phyloP scores from a whole-genome alignment of 2,113 vertebrate species.

The Semicossyphus pulcher region DNA sequence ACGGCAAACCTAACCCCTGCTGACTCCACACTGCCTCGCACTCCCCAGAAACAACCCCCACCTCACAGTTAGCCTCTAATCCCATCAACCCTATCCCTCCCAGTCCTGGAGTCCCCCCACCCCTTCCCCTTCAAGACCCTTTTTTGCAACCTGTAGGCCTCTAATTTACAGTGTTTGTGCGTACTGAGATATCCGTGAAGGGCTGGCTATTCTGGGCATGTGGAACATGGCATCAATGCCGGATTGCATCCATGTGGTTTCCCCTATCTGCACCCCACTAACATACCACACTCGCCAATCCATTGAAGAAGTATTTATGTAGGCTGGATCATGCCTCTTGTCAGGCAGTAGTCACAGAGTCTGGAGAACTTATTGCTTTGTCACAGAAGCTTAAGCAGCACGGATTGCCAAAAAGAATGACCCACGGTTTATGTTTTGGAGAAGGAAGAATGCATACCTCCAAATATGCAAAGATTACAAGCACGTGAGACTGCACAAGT shows the following conservation, averaged over 20 bases:
- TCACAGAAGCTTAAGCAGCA: slow-evolving; percentile 17
- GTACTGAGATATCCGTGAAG: slow-evolving; percentile 75
- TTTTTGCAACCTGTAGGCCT: slow-evolving; percentile 58
- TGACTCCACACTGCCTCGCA: slow-evolving; percentile 68
- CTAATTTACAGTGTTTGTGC: slow-evolving; percentile 81
- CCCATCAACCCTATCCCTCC: slow-evolving; percentile 35
- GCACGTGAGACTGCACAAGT: neutral
- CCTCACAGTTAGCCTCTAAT: slow-evolving; percentile 24
- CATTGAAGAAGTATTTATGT: slow-evolving; percentile 41
- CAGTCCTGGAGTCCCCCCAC: neutral
- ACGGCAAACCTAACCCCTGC: slow-evolving; percentile 75
- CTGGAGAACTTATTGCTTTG: slow-evolving; percentile 53
- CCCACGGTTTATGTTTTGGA: neutral
- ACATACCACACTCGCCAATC: slow-evolving; percentile 26
- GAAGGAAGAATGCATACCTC: slow-evolving; percentile 3
- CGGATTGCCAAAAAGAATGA: neutral
- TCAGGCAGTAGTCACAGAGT: slow-evolving; percentile 37
- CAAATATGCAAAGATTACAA: neutral
- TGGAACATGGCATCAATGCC: slow-evolving; percentile 73
- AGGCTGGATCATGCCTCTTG: slow-evolving; percentile 53
- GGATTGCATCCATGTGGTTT: slow-evolving; percentile 57
- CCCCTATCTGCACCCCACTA: slow-evolving; percentile 43
- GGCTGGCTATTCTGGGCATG: slow-evolving; percentile 77
- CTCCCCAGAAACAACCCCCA: slow-evolving; percentile 59
- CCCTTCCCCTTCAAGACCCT: slow-evolving; percentile 39